Conservation (phyloP, 2,797 vertebrate genomes). For the Gallinago solitaria region DNA sequence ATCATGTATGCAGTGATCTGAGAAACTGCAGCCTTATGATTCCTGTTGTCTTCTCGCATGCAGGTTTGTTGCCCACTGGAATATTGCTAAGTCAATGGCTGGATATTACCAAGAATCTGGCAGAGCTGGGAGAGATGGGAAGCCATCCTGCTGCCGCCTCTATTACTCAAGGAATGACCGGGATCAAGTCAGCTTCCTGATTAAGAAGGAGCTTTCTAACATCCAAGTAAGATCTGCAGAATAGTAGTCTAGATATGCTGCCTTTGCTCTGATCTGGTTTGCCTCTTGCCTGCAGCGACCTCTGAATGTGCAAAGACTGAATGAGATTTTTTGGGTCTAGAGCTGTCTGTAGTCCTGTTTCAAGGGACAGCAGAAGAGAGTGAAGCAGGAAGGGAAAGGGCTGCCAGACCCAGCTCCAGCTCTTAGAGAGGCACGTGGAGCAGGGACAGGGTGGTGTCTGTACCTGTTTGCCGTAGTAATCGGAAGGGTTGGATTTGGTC, state of each 20-base stretch:
- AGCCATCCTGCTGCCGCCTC: slow-evolving; percentile 88
- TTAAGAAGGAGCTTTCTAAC: slow-evolving; percentile 86
- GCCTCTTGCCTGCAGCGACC: too few relatives aligned
- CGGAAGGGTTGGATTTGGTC: neutral
- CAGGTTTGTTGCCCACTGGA: slow-evolving; percentile 98
- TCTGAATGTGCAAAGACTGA: neutral
- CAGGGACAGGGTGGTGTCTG: neutral
- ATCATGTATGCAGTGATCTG: neutral
- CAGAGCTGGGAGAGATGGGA: slow-evolving; percentile 93
- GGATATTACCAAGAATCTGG: slow-evolving; percentile 99
- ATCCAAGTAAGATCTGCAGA: slow-evolving; percentile 81
- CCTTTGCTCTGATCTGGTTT: neutral
- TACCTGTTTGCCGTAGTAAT: neutral
- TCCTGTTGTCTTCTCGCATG: neutral
- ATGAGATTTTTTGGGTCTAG: neutral
- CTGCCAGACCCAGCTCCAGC: neutral
- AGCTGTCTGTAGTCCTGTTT: neutral
- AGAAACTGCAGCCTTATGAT: neutral
- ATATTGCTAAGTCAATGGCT: slow-evolving; percentile 96
- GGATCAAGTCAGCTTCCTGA: slow-evolving; percentile 91
- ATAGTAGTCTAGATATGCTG: neutral
- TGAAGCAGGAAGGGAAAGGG: neutral
- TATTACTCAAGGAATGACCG: slow-evolving; percentile 92
- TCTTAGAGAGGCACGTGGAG: neutral
- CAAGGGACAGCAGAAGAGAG: neutral